phyloP scores from a whole-genome alignment of 2,797 vertebrate genomes.

The Brotula barbata region DNA sequence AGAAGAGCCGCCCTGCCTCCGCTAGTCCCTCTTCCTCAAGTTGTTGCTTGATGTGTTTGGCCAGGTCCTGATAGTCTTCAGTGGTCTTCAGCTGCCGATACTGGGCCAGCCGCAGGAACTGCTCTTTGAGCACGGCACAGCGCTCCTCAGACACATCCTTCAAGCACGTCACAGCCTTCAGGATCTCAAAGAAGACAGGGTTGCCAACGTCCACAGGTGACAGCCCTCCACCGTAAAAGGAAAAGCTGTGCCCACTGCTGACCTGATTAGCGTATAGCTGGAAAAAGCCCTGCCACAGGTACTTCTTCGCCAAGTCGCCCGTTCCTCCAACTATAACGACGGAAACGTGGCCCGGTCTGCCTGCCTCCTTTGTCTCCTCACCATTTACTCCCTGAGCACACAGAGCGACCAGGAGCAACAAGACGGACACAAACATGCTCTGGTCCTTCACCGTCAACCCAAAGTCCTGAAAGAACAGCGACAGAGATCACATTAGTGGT shows the following conservation, averaged over 20 bases:
- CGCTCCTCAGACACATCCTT: conserved; percentile 65
- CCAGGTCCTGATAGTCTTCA: conserved; percentile 83
- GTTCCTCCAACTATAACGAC: conserved; percentile 90
- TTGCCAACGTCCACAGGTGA: conserved; percentile 73
- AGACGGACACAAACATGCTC: conserved; percentile 70
- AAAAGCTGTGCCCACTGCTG: conserved; percentile 84
- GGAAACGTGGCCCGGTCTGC: conserved; percentile 83
- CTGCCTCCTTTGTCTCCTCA: conserved; percentile 58
- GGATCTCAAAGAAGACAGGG: conserved; percentile 79
- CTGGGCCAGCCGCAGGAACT: conserved; percentile 85
- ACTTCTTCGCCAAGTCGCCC: conserved; percentile 93
- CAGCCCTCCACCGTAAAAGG: conserved; percentile 87
- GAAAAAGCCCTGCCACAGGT: conserved; percentile 95
- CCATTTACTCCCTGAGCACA: conserved; percentile 54
- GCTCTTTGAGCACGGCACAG: conserved; percentile 87
- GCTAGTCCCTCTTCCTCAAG: conserved; percentile 79
- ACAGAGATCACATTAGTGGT: neutral
- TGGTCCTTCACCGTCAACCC: conserved; percentile 35
- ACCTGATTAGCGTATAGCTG: conserved; percentile 86
- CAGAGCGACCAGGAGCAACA: conserved; percentile 67
- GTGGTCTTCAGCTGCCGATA: conserved; percentile 83
- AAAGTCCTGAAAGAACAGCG: conserved; percentile 45
- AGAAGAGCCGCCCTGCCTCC: conserved; percentile 92
- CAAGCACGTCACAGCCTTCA: conserved; percentile 85
- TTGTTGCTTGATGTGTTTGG: conserved; percentile 75